Evolutionary conservation across 2,113 vertebrate genomes (phyloP).

Genomic region (Serinus canaria): DNA sequence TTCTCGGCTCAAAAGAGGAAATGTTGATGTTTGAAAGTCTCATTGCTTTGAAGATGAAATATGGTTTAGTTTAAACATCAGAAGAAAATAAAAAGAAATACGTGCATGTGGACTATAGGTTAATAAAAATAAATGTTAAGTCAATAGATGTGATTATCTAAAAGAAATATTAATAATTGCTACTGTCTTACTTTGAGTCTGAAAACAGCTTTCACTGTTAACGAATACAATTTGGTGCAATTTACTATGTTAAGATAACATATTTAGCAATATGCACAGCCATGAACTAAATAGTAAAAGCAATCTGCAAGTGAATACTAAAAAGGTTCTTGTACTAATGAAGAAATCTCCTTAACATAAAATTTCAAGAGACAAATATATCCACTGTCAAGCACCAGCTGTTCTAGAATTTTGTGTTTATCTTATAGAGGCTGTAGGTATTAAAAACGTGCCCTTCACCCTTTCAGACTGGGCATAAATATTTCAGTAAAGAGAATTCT

Average conservation of each 20-base stretch:
- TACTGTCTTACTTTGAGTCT: not conserved
- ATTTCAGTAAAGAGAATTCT: slow-evolving; percentile 65
- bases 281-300: slow-evolving; percentile 54
- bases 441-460: slow-evolving; percentile 54
- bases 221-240: not conserved
- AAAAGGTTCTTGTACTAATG: slow-evolving; percentile 61
- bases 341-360: slow-evolving; percentile 60
- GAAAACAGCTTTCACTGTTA: not conserved
- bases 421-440: slow-evolving; percentile 54
- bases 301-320: slow-evolving; percentile 60
- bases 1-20: not conserved
- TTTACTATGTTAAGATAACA: not conserved
- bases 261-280: slow-evolving; percentile 25
- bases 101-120: not conserved
- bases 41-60: not conserved
- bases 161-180: not conserved
- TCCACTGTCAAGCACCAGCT: slow-evolving; percentile 70
- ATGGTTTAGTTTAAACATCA: not conserved
- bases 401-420: slow-evolving; percentile 55
- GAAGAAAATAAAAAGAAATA: not conserved
- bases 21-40: not conserved
- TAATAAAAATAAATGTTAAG: not conserved
- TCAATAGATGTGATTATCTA: not conserved
- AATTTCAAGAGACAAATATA: slow-evolving; percentile 68
- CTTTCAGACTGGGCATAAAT: slow-evolving; percentile 44